Conservation (phyloP, 2,797 vertebrate genomes). For the Diplodus puntazzo region DNA sequence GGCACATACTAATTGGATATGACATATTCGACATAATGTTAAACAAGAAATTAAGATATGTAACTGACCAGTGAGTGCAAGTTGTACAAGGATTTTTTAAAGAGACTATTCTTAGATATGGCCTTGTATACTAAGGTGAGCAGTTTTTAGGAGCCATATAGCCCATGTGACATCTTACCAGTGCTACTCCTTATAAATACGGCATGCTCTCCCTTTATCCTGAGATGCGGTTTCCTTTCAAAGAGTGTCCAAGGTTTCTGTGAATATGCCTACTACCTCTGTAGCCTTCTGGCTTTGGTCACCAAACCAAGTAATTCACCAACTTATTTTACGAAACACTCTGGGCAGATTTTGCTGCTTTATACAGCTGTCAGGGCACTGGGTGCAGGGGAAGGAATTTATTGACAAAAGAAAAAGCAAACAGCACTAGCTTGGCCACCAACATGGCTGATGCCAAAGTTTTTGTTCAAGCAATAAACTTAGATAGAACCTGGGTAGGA, state of each 20-base stretch:
- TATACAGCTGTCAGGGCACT: not conserved
- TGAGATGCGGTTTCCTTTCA: not conserved
- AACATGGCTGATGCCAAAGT: not conserved
- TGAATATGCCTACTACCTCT: not conserved
- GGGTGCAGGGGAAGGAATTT: constrained; percentile 4
- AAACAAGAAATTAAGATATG: not conserved
- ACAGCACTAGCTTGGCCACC: constrained; percentile 11
- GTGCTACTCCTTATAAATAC: not conserved
- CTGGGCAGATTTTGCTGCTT: not conserved
- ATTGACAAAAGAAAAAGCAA: not conserved
- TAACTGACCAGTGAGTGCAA: not conserved
- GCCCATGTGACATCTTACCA: not conserved
- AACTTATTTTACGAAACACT: not conserved
- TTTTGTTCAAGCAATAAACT: constrained; percentile 18
- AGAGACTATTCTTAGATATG: not conserved
- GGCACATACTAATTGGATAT: not conserved
- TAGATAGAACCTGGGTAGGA: not conserved
- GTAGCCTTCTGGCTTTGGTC: not conserved
- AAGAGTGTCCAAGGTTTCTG: not conserved
- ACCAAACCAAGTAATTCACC: not conserved
- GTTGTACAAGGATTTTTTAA: not conserved
- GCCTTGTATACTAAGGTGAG: not conserved
- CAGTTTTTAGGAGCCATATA: not conserved
- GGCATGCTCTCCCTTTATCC: not conserved
- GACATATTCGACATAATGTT: not conserved